Evolutionary conservation across 2,113 vertebrate genomes (phyloP), one percentile per base, ranked within the genome.

Genomic region (Mellivora capensis): DNA sequence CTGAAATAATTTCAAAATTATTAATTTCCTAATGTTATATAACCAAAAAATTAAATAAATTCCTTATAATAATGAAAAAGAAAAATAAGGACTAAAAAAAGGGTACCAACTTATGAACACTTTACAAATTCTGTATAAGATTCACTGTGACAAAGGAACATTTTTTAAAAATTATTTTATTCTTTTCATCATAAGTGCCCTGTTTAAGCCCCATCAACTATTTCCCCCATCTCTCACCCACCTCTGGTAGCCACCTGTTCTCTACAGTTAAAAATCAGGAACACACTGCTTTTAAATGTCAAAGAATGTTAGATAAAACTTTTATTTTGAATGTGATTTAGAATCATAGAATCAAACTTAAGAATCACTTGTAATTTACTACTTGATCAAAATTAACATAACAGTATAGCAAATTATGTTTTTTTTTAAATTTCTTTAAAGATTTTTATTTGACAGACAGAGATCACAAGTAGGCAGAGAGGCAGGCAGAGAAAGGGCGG

Each of bases 311-410:
- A 96, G 39, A 49, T 90, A 39, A 94, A 94, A 97, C 81, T 85
- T 98, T 98, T 97, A 98, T 98, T 98, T 93, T 97, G 20, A 96
- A 95, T 96, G 77, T 95, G 64, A 97, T 95, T 96, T 92, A 94
- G n/a, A 89, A 64, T 87, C 49, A 87, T 52, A 93, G 54, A 21
- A 39, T 92, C 42, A 97, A 95, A 96, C 39, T 62, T 95, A 80
- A 93, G 69, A 91, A 97, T 95, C 94, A 94, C 54, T 91, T 84
- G 79, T 52, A 96, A 95, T 92, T 98, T 97, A 93, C 34, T 96
- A 42, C 96, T 93, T 97, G 92, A 97, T 97, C 54, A 92, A 97
- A 97, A 95, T 93, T 44, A 97, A 96, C 91, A 97, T 76, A 88
- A 96, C 91, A 77, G 88, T 74, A 64, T 64, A 98, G 95, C 44